Conservation (phyloP, 2,113 vertebrate genomes). For the Lontra canadensis region DNA sequence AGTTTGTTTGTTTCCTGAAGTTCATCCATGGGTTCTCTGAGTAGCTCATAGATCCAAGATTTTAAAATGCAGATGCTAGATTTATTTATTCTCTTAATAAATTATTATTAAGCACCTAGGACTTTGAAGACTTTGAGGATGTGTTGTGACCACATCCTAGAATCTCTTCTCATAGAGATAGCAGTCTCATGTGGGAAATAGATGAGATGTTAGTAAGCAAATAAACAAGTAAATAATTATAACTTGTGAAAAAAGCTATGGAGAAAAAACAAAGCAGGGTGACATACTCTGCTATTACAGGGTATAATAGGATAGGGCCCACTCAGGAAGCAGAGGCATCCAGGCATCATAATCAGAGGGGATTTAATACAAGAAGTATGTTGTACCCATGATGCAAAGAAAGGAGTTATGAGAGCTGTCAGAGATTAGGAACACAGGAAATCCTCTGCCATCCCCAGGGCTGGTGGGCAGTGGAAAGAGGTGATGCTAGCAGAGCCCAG, state of each 20-base stretch:
- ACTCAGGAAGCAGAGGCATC: neutral
- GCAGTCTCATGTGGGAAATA: neutral
- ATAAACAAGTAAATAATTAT: conserved; percentile 17
- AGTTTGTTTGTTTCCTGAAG: neutral
- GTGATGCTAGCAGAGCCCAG: neutral
- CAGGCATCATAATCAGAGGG: neutral
- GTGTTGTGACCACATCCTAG: neutral
- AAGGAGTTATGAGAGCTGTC: neutral
- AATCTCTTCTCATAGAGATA: neutral
- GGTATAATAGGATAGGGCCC: neutral
- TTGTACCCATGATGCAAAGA: neutral
- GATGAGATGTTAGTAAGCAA: neutral
- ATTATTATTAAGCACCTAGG: neutral
- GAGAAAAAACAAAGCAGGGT: neutral
- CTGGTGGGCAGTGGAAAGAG: neutral
- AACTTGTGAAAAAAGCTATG: neutral
- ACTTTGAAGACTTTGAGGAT: neutral
- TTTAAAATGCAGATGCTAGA: neutral
- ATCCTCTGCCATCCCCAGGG: no score
- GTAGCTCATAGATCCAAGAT: neutral
- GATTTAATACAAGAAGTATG: neutral
- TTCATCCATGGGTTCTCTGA: neutral
- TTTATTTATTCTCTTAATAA: conserved; percentile 1
- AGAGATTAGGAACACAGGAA: neutral
- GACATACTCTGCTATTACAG: neutral